Evolutionary conservation across 2,113 vertebrate species (phyloP).

Genomic region (Myotis brandtii): DNA sequence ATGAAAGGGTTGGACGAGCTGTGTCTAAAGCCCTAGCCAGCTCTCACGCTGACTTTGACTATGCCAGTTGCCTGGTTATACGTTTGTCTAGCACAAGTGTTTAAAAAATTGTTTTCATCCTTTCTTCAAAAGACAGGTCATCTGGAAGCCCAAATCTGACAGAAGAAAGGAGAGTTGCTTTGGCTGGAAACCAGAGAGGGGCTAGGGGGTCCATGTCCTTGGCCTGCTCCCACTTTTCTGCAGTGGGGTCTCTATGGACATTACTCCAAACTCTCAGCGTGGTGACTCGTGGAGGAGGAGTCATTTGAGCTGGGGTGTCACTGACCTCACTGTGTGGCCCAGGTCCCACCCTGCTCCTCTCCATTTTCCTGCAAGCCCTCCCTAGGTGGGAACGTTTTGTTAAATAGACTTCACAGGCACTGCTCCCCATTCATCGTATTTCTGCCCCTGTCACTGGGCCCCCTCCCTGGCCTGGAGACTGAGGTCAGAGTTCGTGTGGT

Average conservation of each 20-base stretch:
- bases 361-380: background rate
- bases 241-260: background rate
- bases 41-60: background rate
- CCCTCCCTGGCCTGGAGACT: background rate
- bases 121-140: background rate
- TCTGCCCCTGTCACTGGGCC: background rate
- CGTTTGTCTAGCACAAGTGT: background rate
- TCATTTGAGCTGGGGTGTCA: background rate
- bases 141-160: background rate
- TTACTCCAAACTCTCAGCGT: background rate
- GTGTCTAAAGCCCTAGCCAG: background rate
- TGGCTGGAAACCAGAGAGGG: background rate
- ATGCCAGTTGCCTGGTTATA: background rate
- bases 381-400: background rate
- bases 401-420: background rate
- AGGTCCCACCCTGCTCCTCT: too few relatives aligned
- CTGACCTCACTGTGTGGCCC: background rate
- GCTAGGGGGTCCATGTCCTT: background rate
- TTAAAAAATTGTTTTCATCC: background rate
- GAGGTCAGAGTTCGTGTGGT: background rate
- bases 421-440: fast-evolving
- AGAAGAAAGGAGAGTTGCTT: background rate
- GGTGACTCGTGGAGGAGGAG: background rate
- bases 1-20: background rate
- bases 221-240: background rate